Evolutionary conservation across 2,888 invertebrate genomes (phyloP).

Genomic region (Halictus quadricinctus): DNA sequence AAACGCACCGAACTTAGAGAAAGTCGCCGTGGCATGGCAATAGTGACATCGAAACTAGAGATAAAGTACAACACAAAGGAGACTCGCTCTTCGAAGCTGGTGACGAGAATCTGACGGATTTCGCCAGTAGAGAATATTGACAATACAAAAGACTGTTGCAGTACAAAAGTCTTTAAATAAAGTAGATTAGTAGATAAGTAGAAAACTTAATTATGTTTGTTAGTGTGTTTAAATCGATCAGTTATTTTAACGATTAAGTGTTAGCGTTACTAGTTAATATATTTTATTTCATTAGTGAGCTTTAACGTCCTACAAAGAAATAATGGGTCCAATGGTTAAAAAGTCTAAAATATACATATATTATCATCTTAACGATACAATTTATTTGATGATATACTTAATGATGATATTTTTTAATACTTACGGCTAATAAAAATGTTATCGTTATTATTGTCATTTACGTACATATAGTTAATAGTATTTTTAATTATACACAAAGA

Average conservation of each 20-base stretch:
- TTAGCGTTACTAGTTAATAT: background rate
- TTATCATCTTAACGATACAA: background rate
- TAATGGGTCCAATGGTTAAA: background rate
- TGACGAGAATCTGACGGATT: background rate
- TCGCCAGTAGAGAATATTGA: no score
- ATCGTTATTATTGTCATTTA: background rate
- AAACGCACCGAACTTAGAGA: no score
- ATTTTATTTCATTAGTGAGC: background rate
- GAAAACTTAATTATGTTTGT: background rate
- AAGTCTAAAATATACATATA: background rate
- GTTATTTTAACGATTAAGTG: background rate
- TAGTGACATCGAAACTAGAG: background rate
- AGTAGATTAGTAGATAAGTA: background rate
- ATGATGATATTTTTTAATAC: background rate
- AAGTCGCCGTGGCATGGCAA: background rate
- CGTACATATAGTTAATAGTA: background rate
- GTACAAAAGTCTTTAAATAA: background rate
- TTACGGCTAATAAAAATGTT: background rate
- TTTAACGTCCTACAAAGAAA: background rate
- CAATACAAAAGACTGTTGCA: no score
- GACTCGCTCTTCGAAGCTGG: background rate
- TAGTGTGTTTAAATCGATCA: background rate
- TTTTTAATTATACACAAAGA: background rate
- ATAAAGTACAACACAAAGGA: background rate
- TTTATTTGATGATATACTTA: background rate